phyloP scores from a whole-genome alignment of 2,888 invertebrate species.

The Tiliacea aurago region DNA sequence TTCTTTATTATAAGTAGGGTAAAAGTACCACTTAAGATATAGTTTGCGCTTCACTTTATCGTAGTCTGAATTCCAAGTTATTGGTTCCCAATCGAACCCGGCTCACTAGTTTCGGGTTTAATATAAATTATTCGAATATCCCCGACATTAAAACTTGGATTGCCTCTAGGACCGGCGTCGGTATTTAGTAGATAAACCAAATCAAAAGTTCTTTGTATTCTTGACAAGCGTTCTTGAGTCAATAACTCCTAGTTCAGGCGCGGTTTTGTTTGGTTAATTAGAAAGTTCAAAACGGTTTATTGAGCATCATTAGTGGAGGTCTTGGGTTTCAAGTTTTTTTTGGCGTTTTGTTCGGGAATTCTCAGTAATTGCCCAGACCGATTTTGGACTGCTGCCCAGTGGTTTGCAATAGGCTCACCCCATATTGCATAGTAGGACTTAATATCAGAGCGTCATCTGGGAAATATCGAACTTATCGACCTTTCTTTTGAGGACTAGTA shows the following conservation, averaged over 20 bases:
- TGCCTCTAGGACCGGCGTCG: constrained; percentile 17
- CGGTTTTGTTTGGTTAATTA: constrained; percentile 24
- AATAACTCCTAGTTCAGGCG: background rate
- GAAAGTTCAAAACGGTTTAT: constrained; percentile 17
- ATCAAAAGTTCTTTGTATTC: constrained; percentile 46
- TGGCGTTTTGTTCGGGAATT: constrained; percentile 3
- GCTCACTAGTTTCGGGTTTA: constrained; percentile 52
- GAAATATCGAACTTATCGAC: constrained; percentile 19
- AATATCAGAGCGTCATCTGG: constrained; percentile 35
- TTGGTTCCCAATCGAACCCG: constrained; percentile 49
- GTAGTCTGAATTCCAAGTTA: constrained; percentile 49
- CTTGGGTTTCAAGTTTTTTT: constrained; percentile 15
- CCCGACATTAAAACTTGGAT: constrained; percentile 49
- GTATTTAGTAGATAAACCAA: constrained; percentile 42
- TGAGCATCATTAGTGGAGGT: constrained; percentile 9
- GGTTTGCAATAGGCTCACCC: constrained; percentile 11
- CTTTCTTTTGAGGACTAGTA: constrained; percentile 1
- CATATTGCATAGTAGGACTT: background rate
- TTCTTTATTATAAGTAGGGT: constrained; percentile 33
- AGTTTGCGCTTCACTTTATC: constrained; percentile 51
- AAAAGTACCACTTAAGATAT: constrained; percentile 34
- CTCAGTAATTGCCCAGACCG: background rate
- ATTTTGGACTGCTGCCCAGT: constrained; percentile 40
- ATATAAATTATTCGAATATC: constrained; percentile 59
- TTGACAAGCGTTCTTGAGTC: constrained; percentile 15